phyloP scores from a whole-genome alignment of 2,113 vertebrate species.

The Marmota monax region DNA sequence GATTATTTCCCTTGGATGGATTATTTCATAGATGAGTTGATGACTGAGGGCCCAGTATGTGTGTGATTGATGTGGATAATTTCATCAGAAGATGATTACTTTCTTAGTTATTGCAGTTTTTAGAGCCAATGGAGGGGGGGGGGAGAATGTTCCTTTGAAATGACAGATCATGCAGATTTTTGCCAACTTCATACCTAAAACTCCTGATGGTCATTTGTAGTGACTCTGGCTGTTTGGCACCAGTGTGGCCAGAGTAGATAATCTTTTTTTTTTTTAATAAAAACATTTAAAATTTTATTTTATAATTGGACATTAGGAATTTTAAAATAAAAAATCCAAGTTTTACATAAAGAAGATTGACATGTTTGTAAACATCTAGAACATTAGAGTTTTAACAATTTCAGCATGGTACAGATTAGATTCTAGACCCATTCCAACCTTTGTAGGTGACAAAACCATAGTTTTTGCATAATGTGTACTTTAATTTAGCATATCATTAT shows the following conservation, averaged over 20 bases:
- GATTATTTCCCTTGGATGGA: constrained; percentile 63
- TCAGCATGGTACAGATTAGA: neutral
- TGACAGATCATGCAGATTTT: constrained; percentile 78
- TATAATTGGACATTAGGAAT: neutral
- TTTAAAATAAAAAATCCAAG: neutral
- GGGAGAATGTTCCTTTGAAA: constrained; percentile 58
- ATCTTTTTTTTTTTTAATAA: neutral
- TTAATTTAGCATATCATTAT: neutral
- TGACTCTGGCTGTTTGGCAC: neutral
- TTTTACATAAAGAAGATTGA: neutral
- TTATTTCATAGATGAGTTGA: constrained; percentile 54
- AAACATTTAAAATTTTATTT: neutral
- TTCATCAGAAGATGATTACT: constrained; percentile 75
- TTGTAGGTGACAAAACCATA: neutral
- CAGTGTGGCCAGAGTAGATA: neutral
- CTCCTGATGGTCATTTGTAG: neutral
- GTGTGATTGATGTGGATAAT: constrained; percentile 78
- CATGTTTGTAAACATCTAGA: neutral
- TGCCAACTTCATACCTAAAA: constrained; percentile 69
- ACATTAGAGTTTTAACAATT: neutral
- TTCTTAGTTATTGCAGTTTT: constrained; percentile 78
- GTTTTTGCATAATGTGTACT: neutral
- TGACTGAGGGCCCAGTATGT: constrained; percentile 67
- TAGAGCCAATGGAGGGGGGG: constrained; percentile 65
- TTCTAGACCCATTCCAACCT: neutral